Evolutionary conservation across 2,888 invertebrate genomes (phyloP).

Genomic region (Steinernema carpocapsae): DNA sequence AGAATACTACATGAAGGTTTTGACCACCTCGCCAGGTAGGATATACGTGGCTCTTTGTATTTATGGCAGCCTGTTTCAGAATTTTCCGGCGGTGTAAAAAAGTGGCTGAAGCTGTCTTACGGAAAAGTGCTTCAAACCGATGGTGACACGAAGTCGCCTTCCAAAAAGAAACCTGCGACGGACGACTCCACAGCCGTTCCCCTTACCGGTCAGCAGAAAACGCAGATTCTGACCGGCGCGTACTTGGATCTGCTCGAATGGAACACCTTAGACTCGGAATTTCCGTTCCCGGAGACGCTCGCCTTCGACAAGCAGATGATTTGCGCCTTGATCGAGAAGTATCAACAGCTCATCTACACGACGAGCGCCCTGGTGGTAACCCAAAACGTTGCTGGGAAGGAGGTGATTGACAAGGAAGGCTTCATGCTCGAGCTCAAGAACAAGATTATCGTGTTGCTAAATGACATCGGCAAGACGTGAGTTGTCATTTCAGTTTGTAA

Average conservation of each 20-base stretch:
- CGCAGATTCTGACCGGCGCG: constrained; percentile 10
- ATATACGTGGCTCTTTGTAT: neutral
- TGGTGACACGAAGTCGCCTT: neutral
- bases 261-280: neutral
- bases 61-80: constrained; percentile 8
- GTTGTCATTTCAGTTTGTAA: neutral
- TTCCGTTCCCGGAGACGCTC: constrained; percentile 9
- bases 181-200: neutral
- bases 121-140: neutral
- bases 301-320: constrained; percentile 29
- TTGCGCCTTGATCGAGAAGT: neutral
- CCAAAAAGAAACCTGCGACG: neutral
- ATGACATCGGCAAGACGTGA: constrained; percentile 1
- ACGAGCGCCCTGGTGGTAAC: constrained; percentile 23
- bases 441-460: constrained; percentile 13
- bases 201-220: neutral
- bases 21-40: neutral
- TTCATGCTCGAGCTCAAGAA: constrained; percentile 15
- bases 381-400: constrained; percentile 7
- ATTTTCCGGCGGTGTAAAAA: constrained; percentile 1
- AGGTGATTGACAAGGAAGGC: neutral
- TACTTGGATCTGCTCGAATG: constrained; percentile 1
- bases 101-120: neutral
- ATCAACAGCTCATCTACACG: constrained; percentile 24
- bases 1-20: constrained; percentile 15